Evolutionary conservation across 2,113 vertebrate genomes (phyloP).

Genomic region (Otolemur garnettii): DNA sequence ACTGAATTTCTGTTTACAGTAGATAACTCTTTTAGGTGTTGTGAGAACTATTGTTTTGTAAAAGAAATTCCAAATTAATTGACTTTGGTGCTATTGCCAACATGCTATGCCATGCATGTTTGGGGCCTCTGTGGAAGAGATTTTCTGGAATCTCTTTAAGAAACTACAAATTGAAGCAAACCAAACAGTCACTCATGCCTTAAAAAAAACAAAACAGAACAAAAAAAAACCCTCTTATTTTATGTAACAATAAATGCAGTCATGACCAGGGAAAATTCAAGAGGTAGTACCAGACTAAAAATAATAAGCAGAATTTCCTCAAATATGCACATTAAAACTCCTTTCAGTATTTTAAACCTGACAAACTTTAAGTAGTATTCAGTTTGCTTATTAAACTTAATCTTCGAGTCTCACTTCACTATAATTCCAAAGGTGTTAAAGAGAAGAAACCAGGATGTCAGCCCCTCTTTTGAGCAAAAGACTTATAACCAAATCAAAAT

Average conservation of each 20-base stretch:
- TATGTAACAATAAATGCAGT: constrained; percentile 45
- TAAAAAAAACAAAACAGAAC: neutral
- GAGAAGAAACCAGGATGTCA: neutral
- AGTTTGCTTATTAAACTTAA: constrained; percentile 43
- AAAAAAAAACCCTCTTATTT: neutral
- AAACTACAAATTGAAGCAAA: constrained; percentile 21
- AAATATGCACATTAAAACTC: constrained; percentile 22
- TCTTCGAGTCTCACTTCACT: neutral
- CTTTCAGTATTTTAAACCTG: constrained; percentile 29
- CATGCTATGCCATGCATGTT: no score
- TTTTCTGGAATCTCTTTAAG: constrained; percentile 10
- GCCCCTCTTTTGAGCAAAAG: neutral
- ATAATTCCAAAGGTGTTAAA: constrained; percentile 44
- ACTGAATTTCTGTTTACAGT: neutral
- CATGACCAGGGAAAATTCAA: constrained; percentile 43
- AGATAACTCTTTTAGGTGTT: neutral
- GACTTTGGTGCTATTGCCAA: constrained; percentile 11
- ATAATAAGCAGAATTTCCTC: neutral
- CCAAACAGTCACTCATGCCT: neutral
- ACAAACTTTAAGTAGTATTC: neutral
- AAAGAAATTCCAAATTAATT: constrained; percentile 39
- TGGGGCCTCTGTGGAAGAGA: neutral
- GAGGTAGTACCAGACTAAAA: neutral
- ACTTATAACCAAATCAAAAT: neutral
- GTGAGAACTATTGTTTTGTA: neutral